A percentile compares a stretch with the other conserved stretches of the same genome.
Conservation (phyloP, 2,797 vertebrate species). For the Vespertilio murinus region DNA sequence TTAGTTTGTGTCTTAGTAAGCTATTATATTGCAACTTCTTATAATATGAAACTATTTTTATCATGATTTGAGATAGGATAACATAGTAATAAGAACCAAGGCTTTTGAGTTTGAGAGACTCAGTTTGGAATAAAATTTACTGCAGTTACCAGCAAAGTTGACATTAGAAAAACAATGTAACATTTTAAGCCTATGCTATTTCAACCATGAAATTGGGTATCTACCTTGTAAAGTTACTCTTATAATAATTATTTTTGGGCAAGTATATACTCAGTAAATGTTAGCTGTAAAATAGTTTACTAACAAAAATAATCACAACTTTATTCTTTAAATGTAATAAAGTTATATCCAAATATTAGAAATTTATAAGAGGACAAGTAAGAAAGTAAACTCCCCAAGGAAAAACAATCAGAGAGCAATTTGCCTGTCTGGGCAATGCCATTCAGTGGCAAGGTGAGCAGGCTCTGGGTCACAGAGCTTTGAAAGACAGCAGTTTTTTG, state of each 20-base stretch:
- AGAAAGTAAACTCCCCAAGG: not conserved
- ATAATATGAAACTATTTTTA: not conserved
- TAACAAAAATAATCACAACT: not conserved
- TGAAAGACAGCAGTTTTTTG: not conserved
- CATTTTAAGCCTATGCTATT: not conserved
- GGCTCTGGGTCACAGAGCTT: not conserved
- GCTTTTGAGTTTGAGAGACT: not conserved
- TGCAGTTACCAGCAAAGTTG: not conserved
- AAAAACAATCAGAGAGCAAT: not conserved
- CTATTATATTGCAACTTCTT: not conserved
- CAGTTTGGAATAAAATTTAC: not conserved
- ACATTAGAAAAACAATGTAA: not conserved
- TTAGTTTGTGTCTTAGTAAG: not conserved
- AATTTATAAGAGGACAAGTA: not conserved
- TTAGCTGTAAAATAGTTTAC: constrained; percentile 2
- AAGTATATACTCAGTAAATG: not conserved
- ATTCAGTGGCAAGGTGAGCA: not conserved
- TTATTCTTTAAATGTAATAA: not conserved
- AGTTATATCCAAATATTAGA: not conserved
- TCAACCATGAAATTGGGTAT: not conserved
- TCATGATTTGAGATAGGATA: not conserved
- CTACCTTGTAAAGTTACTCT: not conserved
- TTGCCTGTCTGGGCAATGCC: not conserved
- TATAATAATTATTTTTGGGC: not conserved
- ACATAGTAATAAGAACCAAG: not conserved